These are phyloP conservation scores for Chaetops frenatus DNA, from an alignment of 2,113 vertebrate genomes.

Conservation along the genomic window DNA sequence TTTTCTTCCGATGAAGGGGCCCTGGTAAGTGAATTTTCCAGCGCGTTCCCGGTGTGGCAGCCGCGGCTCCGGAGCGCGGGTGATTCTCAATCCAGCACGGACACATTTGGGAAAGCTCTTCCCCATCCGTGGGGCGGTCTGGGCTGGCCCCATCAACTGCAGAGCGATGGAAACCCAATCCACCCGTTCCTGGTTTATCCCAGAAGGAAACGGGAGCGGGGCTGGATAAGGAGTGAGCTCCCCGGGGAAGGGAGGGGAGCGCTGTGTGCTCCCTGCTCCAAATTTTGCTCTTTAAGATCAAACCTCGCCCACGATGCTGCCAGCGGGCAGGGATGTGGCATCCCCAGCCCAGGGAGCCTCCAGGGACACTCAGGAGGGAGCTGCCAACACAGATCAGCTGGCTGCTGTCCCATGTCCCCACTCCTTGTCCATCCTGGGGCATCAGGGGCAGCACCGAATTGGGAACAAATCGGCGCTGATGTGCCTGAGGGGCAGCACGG, in stretches of 20 bases:
- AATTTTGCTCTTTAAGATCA: not conserved
- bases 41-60: rapidly evolving
- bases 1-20: not conserved
- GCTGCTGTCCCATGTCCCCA: not conserved
- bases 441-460: not conserved
- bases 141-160: not conserved
- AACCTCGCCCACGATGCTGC: rapidly evolving
- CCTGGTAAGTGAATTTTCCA: not conserved
- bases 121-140: not conserved
- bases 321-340: not conserved
- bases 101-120: not conserved
- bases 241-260: not conserved
- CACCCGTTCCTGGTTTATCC: not conserved
- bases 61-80: rapidly evolving
- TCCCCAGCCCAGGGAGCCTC: not conserved
- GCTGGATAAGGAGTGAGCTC: not conserved
- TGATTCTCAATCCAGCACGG: rapidly evolving
- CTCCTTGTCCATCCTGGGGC: not conserved
- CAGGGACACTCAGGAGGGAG: not conserved
- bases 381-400: not conserved
- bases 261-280: not conserved
- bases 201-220: not conserved
- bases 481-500: not conserved
- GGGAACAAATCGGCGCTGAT: not conserved
- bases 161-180: not conserved